Evolutionary conservation across 2,888 invertebrate species (phyloP).

Genomic region (Balanococcus diminutus): DNA sequence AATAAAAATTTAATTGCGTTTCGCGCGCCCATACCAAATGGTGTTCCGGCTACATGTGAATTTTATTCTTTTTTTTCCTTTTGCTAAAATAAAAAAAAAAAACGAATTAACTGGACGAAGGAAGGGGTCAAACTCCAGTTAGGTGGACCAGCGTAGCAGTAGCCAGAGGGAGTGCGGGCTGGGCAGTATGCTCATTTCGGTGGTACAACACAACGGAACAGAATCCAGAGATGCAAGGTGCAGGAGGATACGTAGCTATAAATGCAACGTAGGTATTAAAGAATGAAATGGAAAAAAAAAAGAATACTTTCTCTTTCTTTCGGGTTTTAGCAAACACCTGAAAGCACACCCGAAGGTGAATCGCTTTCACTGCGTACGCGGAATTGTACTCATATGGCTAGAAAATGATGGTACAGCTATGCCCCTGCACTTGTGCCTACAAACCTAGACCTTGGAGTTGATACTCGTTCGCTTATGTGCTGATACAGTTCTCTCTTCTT

Average conservation of each 20-base stretch:
- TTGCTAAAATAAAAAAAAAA: not conserved
- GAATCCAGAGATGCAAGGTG: not conserved
- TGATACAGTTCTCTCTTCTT: not conserved
- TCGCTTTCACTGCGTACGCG: not conserved
- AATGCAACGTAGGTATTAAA: not conserved
- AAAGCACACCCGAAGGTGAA: slow-evolving; percentile 23
- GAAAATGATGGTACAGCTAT: not conserved
- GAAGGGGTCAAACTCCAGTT: not conserved
- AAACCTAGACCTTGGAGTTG: not conserved
- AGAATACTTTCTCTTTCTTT: slow-evolving; percentile 14
- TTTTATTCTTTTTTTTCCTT: not conserved
- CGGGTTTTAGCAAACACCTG: slow-evolving; percentile 23
- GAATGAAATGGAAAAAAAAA: not conserved
- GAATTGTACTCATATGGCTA: not conserved
- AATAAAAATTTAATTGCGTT: slow-evolving; percentile 49
- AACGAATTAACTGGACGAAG: not conserved
- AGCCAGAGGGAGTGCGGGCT: not conserved
- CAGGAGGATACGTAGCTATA: not conserved
- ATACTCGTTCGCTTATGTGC: too few relatives aligned
- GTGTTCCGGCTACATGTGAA: not conserved
- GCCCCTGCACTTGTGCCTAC: not conserved
- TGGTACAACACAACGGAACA: not conserved
- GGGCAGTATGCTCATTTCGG: not conserved
- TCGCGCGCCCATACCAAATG: not conserved
- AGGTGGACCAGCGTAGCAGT: not conserved